Evolutionary conservation across 2,797 vertebrate species (phyloP).

Genomic region (Merluccius polli): DNA sequence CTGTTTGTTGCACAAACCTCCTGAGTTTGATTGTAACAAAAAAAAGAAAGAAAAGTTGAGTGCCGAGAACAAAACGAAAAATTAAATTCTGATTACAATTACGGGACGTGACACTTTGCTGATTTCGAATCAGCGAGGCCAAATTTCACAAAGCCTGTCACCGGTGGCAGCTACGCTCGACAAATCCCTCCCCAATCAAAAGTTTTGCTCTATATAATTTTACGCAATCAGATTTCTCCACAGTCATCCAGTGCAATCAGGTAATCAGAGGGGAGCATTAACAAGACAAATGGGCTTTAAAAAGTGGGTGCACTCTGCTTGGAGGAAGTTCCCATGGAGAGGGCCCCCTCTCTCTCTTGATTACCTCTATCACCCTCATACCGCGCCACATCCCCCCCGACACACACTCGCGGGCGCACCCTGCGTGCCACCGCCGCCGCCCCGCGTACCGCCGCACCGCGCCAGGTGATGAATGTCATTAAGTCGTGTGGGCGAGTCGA

Average conservation of each 20-base stretch:
- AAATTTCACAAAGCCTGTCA: constrained; percentile 79
- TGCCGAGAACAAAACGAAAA: constrained; percentile 66
- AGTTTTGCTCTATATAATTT: constrained; percentile 84
- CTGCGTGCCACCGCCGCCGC: neutral
- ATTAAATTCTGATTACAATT: constrained; percentile 82
- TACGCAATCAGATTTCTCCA: constrained; percentile 85
- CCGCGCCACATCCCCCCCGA: constrained; percentile 63
- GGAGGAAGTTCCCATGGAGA: constrained; percentile 80
- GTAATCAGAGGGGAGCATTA: constrained; percentile 85
- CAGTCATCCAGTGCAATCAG: constrained; percentile 85
- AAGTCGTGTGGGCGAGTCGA: constrained; percentile 54
- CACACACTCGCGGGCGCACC: constrained; percentile 18
- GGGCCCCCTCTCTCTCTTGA: constrained; percentile 69
- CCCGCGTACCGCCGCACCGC: too few relatives aligned
- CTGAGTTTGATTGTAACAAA: constrained; percentile 49
- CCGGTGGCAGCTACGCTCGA: constrained; percentile 72
- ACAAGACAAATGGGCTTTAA: constrained; percentile 83
- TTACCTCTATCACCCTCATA: constrained; percentile 76
- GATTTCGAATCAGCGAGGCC: constrained; percentile 81
- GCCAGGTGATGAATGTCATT: constrained; percentile 50
- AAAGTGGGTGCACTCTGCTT: constrained; percentile 82
- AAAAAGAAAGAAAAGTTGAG: constrained; percentile 46
- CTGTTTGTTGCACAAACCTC: constrained; percentile 59
- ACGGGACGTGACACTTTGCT: constrained; percentile 77
- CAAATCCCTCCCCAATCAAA: constrained; percentile 82